phyloP scores from a whole-genome alignment of 1,140 invertebrate genomes.

The Uloborus diversus region DNA sequence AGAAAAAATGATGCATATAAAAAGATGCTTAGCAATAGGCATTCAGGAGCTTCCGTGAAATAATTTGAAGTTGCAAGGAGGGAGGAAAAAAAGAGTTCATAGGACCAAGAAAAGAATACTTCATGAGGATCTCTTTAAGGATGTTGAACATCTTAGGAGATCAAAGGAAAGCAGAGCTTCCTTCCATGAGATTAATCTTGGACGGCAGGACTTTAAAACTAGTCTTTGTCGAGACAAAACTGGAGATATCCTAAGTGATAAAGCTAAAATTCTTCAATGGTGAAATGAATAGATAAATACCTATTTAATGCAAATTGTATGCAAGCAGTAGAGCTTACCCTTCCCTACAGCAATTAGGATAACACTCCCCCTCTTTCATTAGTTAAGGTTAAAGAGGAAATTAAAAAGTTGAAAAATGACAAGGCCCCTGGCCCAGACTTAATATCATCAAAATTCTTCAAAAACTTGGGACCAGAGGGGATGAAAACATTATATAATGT shows the following conservation, averaged over 20 bases:
- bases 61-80: neutral
- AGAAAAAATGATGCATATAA: neutral
- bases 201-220: neutral
- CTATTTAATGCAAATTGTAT: too few relatives aligned
- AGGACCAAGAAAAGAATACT: neutral
- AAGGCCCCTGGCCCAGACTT: neutral
- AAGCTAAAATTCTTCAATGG: too few relatives aligned
- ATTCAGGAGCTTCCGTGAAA: neutral
- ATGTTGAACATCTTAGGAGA: neutral
- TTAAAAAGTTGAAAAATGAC: slow-evolving; percentile 1
- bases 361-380: too few relatives aligned
- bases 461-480: neutral
- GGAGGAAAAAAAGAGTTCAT: neutral
- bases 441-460: neutral
- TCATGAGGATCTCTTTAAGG: neutral
- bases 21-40: neutral
- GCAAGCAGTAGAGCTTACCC: too few relatives aligned
- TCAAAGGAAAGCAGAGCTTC: neutral
- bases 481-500: neutral
- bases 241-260: neutral
- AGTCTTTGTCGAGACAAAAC: neutral
- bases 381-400: neutral
- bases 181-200: neutral
- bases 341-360: too few relatives aligned
- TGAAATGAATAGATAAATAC: too few relatives aligned